Evolutionary conservation across 1,140 invertebrate species (phyloP).

Genomic region (Drosophila ercepeae): DNA sequence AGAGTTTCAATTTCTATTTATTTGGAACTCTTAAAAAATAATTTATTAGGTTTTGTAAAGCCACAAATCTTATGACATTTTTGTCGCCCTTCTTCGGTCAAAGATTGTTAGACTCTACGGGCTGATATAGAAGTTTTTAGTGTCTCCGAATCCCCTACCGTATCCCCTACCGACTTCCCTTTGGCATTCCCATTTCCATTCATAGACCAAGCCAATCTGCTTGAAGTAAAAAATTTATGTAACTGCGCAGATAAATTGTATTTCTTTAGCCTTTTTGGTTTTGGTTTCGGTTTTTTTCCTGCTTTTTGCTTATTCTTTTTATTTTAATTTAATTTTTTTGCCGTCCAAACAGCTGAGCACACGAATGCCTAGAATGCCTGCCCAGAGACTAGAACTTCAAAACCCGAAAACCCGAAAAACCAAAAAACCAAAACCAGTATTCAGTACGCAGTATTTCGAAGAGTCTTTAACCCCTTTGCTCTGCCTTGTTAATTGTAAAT

Average conservation of each 20-base stretch:
- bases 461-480: neutral
- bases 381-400: neutral
- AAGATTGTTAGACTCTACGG: slow-evolving; percentile 10
- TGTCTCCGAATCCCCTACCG: neutral
- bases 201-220: slow-evolving; percentile 53
- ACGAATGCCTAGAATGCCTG: slow-evolving; percentile 13
- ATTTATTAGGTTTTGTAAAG: too few species aligned
- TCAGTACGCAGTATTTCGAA: slow-evolving; percentile 35
- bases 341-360: slow-evolving; percentile 28
- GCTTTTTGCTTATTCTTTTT: neutral
- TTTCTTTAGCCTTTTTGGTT: slow-evolving; percentile 24
- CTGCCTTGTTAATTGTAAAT: slow-evolving; percentile 70
- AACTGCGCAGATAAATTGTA: slow-evolving; percentile 72
- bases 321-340: neutral
- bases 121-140: slow-evolving; percentile 9
- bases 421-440: slow-evolving; percentile 22
- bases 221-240: slow-evolving; percentile 54
- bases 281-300: too few species aligned
- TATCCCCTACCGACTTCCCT: neutral
- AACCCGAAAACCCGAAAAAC: neutral
- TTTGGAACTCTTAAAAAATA: too few species aligned
- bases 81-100: neutral
- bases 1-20: too few species aligned
- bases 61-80: neutral
- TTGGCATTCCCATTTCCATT: slow-evolving; percentile 28